Evolutionary conservation across 2,113 vertebrate genomes (phyloP).

Genomic region (Bos taurus): DNA sequence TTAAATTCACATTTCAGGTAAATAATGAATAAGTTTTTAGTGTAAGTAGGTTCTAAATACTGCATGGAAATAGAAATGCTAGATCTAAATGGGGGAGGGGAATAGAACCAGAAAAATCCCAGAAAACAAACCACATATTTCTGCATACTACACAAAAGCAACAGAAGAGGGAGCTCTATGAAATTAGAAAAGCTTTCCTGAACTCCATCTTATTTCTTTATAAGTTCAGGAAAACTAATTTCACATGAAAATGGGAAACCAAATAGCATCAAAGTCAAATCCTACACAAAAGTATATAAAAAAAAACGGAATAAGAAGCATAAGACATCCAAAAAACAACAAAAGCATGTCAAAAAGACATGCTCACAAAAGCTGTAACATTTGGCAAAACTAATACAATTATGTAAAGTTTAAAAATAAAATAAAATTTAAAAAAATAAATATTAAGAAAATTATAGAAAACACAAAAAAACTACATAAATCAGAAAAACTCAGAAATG

Average conservation of each 20-base stretch:
- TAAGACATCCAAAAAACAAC: not conserved
- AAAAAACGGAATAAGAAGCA: not conserved
- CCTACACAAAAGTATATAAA: conserved; percentile 12
- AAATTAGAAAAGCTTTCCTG: conserved; percentile 33
- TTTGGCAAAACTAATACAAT: not conserved
- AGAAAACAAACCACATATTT: not conserved
- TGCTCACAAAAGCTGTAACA: not conserved
- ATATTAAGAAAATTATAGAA: not conserved
- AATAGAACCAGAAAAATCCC: conserved; percentile 4
- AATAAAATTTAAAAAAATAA: not conserved
- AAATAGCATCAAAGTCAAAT: conserved; percentile 12
- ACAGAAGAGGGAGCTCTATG: conserved; percentile 70
- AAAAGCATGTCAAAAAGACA: not conserved
- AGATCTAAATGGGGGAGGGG: not conserved
- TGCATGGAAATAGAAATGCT: not conserved
- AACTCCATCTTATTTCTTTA: not conserved
- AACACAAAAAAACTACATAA: not conserved
- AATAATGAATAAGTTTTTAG: not conserved
- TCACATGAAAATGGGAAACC: conserved; percentile 28
- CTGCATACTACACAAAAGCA: conserved; percentile 27
- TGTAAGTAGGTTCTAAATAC: not conserved
- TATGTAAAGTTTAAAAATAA: too few relatives aligned
- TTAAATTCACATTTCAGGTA: not conserved
- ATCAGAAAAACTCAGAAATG: not conserved
- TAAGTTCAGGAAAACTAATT: conserved; percentile 13